Evolutionary conservation across 2,113 vertebrate genomes (phyloP).

Genomic region (Sorex araneus): DNA sequence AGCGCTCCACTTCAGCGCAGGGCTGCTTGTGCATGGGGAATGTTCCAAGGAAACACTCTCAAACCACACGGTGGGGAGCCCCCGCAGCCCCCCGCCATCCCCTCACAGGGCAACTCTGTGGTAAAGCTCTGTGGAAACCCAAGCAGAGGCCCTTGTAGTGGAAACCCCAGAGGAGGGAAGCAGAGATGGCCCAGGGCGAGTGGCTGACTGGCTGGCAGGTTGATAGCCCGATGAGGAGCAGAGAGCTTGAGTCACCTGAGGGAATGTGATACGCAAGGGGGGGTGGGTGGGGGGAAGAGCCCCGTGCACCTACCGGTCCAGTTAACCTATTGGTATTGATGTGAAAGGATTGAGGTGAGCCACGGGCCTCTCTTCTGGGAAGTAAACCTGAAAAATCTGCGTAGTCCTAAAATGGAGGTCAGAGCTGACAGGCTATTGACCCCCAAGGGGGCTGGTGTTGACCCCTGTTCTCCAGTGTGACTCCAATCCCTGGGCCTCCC

Average conservation of each 20-base stretch:
- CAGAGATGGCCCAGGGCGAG: not conserved
- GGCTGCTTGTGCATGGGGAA: too few species aligned
- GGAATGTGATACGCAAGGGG: not conserved
- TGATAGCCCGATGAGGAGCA: not conserved
- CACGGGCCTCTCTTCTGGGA: not conserved
- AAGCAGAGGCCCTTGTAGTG: not conserved
- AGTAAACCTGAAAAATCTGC: not conserved
- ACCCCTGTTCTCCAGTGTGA: not conserved
- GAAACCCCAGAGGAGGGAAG: not conserved
- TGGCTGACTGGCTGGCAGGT: not conserved
- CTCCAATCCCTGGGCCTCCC: not conserved
- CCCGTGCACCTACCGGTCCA: not conserved
- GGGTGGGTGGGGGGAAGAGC: not conserved
- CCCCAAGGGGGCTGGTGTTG: not conserved
- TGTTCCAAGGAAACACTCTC: too few species aligned
- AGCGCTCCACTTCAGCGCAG: too few species aligned
- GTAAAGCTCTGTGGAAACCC: too few species aligned
- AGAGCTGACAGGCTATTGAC: not conserved
- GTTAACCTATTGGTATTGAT: conserved; percentile 25
- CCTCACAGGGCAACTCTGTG: too few species aligned
- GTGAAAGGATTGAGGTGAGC: not conserved
- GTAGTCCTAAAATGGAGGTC: not conserved
- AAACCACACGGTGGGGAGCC: too few species aligned
- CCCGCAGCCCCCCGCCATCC: too few species aligned
- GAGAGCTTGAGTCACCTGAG: conserved; percentile 20